Conservation (phyloP, 2,797 vertebrate species). For the Falco cherrug region DNA sequence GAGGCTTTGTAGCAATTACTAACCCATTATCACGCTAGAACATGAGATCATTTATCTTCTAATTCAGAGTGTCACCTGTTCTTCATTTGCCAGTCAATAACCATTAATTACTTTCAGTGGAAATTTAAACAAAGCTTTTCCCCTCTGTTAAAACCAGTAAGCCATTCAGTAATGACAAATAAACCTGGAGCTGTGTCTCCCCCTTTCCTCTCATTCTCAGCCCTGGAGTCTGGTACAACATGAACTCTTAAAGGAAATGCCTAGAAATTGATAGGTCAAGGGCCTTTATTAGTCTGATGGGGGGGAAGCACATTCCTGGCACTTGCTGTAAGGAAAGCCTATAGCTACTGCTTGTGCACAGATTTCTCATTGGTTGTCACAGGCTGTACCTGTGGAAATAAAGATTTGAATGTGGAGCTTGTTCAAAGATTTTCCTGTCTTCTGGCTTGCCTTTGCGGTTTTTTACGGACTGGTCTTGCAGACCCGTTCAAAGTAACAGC, state of each 20-base stretch:
- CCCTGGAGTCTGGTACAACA: constrained; percentile 62
- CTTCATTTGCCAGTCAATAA: constrained; percentile 87
- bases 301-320: constrained; percentile 59
- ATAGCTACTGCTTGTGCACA: neutral
- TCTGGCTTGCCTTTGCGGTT: neutral
- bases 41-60: constrained; percentile 87
- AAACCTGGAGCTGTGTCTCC: constrained; percentile 75
- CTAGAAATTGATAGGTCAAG: constrained; percentile 82
- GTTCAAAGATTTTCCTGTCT: neutral
- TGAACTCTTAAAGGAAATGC: constrained; percentile 81
- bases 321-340: neutral
- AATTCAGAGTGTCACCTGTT: constrained; percentile 86
- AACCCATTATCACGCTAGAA: constrained; percentile 87
- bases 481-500: neutral
- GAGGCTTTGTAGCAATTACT: constrained; percentile 84
- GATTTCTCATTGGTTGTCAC: neutral
- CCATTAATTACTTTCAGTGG: constrained; percentile 83
- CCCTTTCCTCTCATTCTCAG: constrained; percentile 67
- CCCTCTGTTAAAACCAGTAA: constrained; percentile 80
- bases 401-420: neutral
- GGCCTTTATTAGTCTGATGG: constrained; percentile 74
- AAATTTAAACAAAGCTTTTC: constrained; percentile 83
- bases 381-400: constrained; percentile 9
- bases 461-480: neutral
- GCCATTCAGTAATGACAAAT: constrained; percentile 81